Conservation (phyloP, 2,888 invertebrate species). For the Xestia sexstrigata region DNA sequence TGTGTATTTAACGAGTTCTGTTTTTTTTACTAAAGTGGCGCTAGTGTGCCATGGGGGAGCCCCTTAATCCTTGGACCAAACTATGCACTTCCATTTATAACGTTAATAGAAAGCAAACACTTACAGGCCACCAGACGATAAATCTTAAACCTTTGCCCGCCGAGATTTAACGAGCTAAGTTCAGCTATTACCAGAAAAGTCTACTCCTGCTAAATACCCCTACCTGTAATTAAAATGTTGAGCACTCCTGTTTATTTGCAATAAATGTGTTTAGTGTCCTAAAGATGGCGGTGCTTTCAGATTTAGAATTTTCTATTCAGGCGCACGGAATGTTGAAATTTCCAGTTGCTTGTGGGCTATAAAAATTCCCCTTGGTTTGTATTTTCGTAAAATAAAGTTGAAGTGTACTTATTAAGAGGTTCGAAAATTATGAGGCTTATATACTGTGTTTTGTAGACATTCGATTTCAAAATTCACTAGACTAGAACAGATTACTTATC, state of each 20-base stretch:
- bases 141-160: slow-evolving; percentile 41
- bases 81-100: slow-evolving; percentile 34
- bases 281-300: background rate
- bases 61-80: slow-evolving; percentile 3
- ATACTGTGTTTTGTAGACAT: too few relatives aligned
- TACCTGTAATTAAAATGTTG: slow-evolving; percentile 48
- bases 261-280: slow-evolving; percentile 34
- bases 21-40: too few relatives aligned
- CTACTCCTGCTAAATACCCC: slow-evolving; percentile 34
- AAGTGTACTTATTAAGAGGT: background rate
- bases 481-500: background rate
- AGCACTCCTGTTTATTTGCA: slow-evolving; percentile 48
- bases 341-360: background rate
- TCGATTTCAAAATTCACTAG: too few relatives aligned
- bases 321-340: background rate
- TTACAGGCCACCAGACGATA: slow-evolving; percentile 21
- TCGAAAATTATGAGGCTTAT: too few relatives aligned
- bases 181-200: slow-evolving; percentile 31
- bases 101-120: slow-evolving; percentile 39
- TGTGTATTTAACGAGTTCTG: too few relatives aligned
- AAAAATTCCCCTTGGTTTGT: background rate
- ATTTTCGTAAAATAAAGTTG: background rate
- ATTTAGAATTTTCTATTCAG: slow-evolving; percentile 16
- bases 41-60: too few relatives aligned
- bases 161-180: slow-evolving; percentile 56